Base-by-base conservation (phyloP, 2,888 invertebrate species). In the Sesamia inferens region DNA sequence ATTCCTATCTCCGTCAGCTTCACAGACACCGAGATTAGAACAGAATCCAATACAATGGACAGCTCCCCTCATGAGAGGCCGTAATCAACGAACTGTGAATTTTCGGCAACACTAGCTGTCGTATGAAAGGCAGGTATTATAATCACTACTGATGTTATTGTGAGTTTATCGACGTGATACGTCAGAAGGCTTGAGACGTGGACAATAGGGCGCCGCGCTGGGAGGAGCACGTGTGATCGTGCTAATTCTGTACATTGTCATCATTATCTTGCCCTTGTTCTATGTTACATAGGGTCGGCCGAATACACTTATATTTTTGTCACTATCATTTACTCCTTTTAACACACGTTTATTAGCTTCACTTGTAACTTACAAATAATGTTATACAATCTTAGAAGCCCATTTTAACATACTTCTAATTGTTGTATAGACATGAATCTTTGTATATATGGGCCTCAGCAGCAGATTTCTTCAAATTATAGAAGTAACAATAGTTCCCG, bases 11-110 rank as follows among this genome's bases (percentile, higher is more conserved):
- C 66, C 48, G 48, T 66, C 10, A 47, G 47, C 24, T 19, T 16
- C 31, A 22, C 58, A 42, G 54, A 48, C 48, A 62, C 44, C n/a
- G 39, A 79, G 79, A 79, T 76, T 58, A 79, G 57, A 79, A 63
- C 78, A 42, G 42, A 65, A 48, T 74, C 16, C 22, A 51, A 66
- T 44, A 77, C 76, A 77, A 79, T 74, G 48, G 65, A 10, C 24
- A 1, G 44, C 24, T 19, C 74, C 79, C 76, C 65, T 73, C 64
- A 16, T 13, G 42, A 71, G 54, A 59, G 59, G 79, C 47, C 51
- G 72, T 65, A 44, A 39, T 48, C 66, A 77, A 31, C 74, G 42
- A 48, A 74, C 66, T 77, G 76, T 79, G 59, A 79, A 77, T 74
- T 74, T 76, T 77, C 55, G 74, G 31, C 42, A 51, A 72, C 19